Conservation (phyloP, 2,888 invertebrate species). For the Habrosyne pyritoides region DNA sequence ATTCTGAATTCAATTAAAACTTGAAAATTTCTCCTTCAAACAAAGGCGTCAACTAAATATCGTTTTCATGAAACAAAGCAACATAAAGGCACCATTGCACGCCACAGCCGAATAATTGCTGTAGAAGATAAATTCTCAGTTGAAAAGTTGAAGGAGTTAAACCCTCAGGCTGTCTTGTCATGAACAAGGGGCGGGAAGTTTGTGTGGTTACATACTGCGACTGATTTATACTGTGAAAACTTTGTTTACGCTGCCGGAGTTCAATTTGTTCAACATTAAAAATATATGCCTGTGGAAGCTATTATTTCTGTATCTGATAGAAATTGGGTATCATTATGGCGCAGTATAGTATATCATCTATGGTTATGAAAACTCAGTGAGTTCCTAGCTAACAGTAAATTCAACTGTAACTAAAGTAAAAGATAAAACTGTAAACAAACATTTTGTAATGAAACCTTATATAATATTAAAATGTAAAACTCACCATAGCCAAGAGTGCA, state of each 20-base stretch:
- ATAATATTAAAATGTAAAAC: no score
- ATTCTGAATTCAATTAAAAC: conserved; percentile 2
- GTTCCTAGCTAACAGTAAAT: no score
- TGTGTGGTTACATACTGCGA: conserved; percentile 42
- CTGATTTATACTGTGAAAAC: conserved; percentile 51
- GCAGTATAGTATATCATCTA: no score
- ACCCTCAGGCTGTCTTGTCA: conserved; percentile 47
- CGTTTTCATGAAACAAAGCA: neutral
- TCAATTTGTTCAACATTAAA: conserved; percentile 32
- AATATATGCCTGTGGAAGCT: conserved; percentile 14
- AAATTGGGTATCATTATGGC: neutral
- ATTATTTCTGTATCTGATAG: conserved; percentile 12
- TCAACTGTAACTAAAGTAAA: no score
- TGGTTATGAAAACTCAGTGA: no score
- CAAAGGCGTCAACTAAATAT: conserved; percentile 10
- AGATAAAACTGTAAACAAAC: no score
- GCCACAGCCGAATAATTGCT: conserved; percentile 10
- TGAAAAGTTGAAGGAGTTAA: conserved; percentile 45
- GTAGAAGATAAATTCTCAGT: conserved; percentile 41
- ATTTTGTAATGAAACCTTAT: no score
- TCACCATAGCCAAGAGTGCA: no score
- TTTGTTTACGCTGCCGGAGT: conserved; percentile 40
- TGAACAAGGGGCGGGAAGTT: conserved; percentile 40
- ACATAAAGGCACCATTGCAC: conserved; percentile 12
- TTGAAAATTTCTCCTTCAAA: neutral